Evolutionary conservation across 2,888 invertebrate species (phyloP).

Genomic region (Allophyes oxyacanthae): DNA sequence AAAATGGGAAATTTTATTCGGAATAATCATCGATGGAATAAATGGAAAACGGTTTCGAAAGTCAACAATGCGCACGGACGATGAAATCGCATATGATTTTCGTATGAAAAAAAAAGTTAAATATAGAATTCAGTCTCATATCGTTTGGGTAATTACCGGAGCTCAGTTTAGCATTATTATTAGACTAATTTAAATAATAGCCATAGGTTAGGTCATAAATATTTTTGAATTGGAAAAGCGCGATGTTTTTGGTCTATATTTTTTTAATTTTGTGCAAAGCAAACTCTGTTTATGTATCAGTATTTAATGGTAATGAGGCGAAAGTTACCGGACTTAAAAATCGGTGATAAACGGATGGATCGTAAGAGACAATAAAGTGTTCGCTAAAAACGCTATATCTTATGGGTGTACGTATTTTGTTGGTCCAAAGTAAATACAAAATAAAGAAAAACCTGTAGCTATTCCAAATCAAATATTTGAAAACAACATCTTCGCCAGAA

Average conservation of each 20-base stretch:
- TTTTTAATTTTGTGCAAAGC: neutral
- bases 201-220: neutral
- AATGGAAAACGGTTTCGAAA: constrained; percentile 8
- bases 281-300: no score
- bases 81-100: constrained; percentile 43
- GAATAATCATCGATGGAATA: no score
- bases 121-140: constrained; percentile 38
- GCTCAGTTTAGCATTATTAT: constrained; percentile 18
- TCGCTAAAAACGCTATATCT: no score
- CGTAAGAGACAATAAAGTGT: no score
- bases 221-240: neutral
- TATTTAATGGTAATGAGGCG: no score
- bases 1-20: no score
- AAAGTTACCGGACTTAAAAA: no score
- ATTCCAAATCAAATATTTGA: neutral
- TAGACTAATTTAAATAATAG: constrained; percentile 25
- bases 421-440: no score
- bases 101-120: constrained; percentile 42
- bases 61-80: constrained; percentile 13
- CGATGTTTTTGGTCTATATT: no score
- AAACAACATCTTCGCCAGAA: constrained; percentile 15
- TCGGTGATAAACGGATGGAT: no score
- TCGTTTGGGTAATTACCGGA: constrained; percentile 19
- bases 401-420: no score
- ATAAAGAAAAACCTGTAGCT: no score